Conservation (phyloP, 2,888 invertebrate genomes). For the Sinotaia quadrata region DNA sequence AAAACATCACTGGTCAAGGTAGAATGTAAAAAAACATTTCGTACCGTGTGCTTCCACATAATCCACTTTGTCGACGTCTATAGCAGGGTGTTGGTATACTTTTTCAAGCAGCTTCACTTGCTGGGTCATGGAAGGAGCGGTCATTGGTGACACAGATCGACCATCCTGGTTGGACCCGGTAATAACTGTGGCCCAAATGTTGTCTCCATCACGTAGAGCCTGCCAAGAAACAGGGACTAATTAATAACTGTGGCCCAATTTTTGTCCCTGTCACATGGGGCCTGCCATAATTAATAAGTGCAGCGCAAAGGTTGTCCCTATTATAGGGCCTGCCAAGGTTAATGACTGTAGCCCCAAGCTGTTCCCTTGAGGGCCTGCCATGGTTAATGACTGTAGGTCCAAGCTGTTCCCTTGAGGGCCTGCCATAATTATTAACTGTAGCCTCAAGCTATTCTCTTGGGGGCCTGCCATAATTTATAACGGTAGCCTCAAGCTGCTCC, state of each 20-base stretch:
- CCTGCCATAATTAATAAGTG: background rate
- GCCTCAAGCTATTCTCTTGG: too few species aligned
- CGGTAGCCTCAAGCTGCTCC: too few species aligned
- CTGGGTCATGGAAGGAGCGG: slow-evolving; percentile 43
- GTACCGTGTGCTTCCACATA: slow-evolving; percentile 49
- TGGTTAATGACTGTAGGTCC: too few species aligned
- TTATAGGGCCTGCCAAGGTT: too few species aligned
- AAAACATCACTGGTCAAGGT: too few species aligned
- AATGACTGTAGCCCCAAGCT: too few species aligned
- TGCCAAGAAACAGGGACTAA: background rate
- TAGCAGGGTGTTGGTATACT: slow-evolving; percentile 26
- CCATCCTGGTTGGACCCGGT: slow-evolving; percentile 48
- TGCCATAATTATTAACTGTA: too few species aligned
- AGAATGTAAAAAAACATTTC: background rate
- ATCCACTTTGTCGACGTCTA: slow-evolving; percentile 28
- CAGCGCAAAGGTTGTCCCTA: background rate
- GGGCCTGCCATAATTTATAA: too few species aligned
- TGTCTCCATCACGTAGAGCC: slow-evolving; percentile 44
- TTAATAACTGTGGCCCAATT: background rate
- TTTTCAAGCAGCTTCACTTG: slow-evolving; percentile 37
- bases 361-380: too few species aligned
- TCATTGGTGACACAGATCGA: slow-evolving; percentile 37
- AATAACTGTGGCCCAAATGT: slow-evolving; percentile 42
- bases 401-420: too few species aligned
- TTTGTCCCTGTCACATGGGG: background rate